Evolutionary conservation across 2,797 vertebrate genomes (phyloP), one percentile per base, ranked within the genome.

Genomic region (Arctocebus calabarensis): DNA sequence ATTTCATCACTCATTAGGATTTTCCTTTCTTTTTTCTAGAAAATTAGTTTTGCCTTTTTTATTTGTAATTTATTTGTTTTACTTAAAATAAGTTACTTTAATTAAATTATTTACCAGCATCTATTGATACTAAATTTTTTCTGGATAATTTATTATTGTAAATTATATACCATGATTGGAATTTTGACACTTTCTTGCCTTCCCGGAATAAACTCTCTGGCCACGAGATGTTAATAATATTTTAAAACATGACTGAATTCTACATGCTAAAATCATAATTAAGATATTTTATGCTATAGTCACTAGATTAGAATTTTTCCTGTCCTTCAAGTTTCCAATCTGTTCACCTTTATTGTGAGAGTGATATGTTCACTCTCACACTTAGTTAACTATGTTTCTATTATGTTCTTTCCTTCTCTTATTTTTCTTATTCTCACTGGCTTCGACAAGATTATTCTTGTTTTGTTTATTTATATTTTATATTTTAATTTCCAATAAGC

Each of bases 401-500:
- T 74, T 81, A 75, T 55, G 25, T 0, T 34, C 0, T 55, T 83
- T 70, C 25, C 5, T 82, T 34, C 57, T 79, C 48, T 45, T 59
- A 68, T 9, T 16, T 94, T 86, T 88, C 45, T 23, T 77, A 71
- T 7, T 61, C 73, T 40, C 70, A 45, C 3, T 22, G 37, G 4
- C n/a, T 61, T 88, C 23, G 92, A 48, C 25, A 89, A 93, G n/a
- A 77, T 71, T 78, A 8, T 62, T 91, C 27, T 88, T 83, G 17
- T 7, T 74, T 23, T n/a, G 7, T 88, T 88, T 90, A 57, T 59
- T 90, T 93, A 52, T 87, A 25, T 48, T 96, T 96, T 96, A 4
- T 40, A 71, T 91, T 93, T 90, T 57, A 68, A 20, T 88, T 88
- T 27, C 8, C 11, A 83, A 82, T 74, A 68, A 37, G 55, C 83